Evolutionary conservation across 1,140 invertebrate species (phyloP).

Genomic region (Brachystomella parvula): DNA sequence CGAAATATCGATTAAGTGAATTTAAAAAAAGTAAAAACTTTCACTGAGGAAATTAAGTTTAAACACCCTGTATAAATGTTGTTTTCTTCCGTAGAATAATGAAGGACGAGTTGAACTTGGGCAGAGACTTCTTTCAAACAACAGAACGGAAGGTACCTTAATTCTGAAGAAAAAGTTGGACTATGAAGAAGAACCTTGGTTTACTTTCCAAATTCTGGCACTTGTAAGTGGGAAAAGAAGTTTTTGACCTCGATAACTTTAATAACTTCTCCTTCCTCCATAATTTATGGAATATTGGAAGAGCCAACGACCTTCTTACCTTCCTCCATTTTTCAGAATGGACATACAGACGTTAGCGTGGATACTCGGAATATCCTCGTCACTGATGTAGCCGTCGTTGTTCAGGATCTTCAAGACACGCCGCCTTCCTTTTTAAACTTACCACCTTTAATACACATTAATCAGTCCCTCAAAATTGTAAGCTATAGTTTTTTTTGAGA

Average conservation of each 20-base stretch:
- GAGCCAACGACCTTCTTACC: conserved; percentile 7
- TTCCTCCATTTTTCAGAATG: conserved; percentile 22
- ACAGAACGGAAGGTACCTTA: conserved; percentile 33
- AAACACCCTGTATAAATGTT: too few species aligned
- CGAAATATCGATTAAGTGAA: too few species aligned
- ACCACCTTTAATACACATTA: conserved; percentile 23
- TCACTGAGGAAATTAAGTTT: too few species aligned
- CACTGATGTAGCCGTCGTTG: conserved; percentile 30
- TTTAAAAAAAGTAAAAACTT: too few species aligned
- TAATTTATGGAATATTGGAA: neutral
- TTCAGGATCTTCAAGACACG: conserved; percentile 34
- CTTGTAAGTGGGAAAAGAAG: conserved; percentile 26
- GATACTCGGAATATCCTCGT: conserved; percentile 36
- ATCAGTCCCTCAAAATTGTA: too few species aligned
- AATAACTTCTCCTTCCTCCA: neutral
- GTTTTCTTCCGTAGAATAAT: conserved; percentile 20
- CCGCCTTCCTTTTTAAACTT: conserved; percentile 28
- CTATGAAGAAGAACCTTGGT: conserved; percentile 37
- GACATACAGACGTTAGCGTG: conserved; percentile 28
- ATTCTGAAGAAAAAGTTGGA: conserved; percentile 30
- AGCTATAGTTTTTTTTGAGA: neutral
- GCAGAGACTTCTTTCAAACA: conserved; percentile 33
- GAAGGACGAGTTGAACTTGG: conserved; percentile 24
- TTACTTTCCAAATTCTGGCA: conserved; percentile 35
- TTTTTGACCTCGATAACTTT: conserved; percentile 2